phyloP scores from a whole-genome alignment of 2,888 invertebrate species.

The Cephus pulcher region DNA sequence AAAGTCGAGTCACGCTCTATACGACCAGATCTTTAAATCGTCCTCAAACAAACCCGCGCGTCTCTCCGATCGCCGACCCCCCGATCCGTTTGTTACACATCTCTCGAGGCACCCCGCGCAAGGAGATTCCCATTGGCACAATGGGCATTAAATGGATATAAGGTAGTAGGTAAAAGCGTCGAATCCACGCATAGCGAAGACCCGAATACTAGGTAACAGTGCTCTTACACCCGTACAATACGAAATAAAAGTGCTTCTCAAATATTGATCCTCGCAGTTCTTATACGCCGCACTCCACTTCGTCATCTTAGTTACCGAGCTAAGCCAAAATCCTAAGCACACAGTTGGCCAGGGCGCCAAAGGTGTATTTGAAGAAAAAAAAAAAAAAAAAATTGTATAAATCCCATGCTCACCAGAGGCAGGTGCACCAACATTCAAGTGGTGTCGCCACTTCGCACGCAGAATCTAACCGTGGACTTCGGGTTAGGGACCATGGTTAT shows the following conservation, averaged over 20 bases:
- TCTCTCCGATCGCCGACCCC: slow-evolving; percentile 47
- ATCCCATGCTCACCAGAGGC: background rate
- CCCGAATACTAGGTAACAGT: background rate
- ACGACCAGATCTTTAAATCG: slow-evolving; percentile 54
- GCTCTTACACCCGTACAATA: slow-evolving; percentile 5
- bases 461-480: background rate
- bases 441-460: background rate
- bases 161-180: slow-evolving; percentile 45
- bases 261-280: slow-evolving; percentile 45
- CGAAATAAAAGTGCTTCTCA: slow-evolving; percentile 47
- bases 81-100: slow-evolving; percentile 50
- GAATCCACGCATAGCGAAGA: slow-evolving; percentile 15
- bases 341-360: slow-evolving; percentile 5
- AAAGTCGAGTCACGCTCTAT: slow-evolving; percentile 58
- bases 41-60: slow-evolving; percentile 46
- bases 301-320: slow-evolving; percentile 13
- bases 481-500: background rate
- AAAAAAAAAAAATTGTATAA: background rate
- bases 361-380: background rate
- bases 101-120: slow-evolving; percentile 13
- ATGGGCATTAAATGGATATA: slow-evolving; percentile 38
- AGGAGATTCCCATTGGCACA: slow-evolving; percentile 11
- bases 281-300: slow-evolving; percentile 26
- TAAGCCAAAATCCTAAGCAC: slow-evolving; percentile 27
- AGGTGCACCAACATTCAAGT: background rate